Base-by-base conservation (phyloP, 1,140 invertebrate genomes). In the Lepidotrigona ventralis region DNA sequence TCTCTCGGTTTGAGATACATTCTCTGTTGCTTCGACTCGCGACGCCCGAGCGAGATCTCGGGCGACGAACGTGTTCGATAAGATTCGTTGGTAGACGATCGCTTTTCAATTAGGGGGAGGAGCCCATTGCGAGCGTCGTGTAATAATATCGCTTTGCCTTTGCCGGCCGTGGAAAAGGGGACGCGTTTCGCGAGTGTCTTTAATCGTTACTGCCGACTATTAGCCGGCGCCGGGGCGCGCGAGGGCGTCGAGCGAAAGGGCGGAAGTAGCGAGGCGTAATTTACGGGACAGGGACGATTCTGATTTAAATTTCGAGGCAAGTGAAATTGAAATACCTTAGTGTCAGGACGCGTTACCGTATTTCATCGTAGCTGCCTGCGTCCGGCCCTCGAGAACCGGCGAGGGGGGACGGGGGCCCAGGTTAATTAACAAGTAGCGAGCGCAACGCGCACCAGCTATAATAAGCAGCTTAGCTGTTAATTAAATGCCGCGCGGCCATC, bases 401-500 rank as follows among this genome's bases (percentile, higher is more conserved):
- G 9, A 46, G 39, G 9, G 6, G 39, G 39, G 8, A 8, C 5
- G 8, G 39, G 66, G n/a, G 53, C 17, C 17, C 77, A 21, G 73
- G 83, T 88, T 88, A 87, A 88, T 88, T 88, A 87, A 84, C 86
- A 66, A 83, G 54, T 68, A 39, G 66, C 63, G 14, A 17, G 33
- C 29, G 72, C 81, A 68, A 82, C 75, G 60, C 69, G 78, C 39
- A 46, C 69, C 71, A 69, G 68, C 29, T 79, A 79, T 87, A 88
- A 88, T 88, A 88, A 88, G 86, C 77, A 87, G 85, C 81, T 88
- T 81, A 84, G 23, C 39, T 83, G 78, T 87, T 88, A 87, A 88
- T 88, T 88, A 85, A 83, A 53, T 74, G 81, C 54, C 63, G 68
- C 64, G 29, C 14, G 39, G 75, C 17, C 72, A 60, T 46, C 82